Evolutionary conservation across 2,888 invertebrate species (phyloP).

Genomic region (Polydrusus tereticollis): DNA sequence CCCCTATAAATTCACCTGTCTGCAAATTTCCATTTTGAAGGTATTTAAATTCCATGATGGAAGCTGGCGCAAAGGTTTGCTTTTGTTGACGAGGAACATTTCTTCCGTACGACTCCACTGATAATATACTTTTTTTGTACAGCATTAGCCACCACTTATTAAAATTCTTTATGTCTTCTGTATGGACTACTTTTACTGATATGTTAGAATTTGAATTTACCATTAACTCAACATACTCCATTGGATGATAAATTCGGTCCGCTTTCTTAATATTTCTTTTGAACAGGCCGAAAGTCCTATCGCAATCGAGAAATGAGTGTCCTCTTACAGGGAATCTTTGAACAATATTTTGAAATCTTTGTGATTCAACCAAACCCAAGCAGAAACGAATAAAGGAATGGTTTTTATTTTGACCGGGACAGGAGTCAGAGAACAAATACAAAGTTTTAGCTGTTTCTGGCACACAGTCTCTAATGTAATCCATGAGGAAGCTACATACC

Average conservation of each 20-base stretch:
- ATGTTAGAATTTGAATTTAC: neutral
- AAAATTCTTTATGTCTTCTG: neutral
- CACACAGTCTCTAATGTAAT: neutral
- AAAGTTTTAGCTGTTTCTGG: conserved; percentile 9
- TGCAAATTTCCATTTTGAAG: too few relatives aligned
- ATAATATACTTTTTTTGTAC: too few relatives aligned
- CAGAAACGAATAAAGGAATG: neutral
- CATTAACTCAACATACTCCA: neutral
- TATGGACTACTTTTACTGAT: neutral
- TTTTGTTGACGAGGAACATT: too few relatives aligned
- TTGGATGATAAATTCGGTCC: neutral
- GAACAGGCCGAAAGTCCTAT: neutral
- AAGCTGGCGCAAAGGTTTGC: too few relatives aligned
- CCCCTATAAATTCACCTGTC: too few relatives aligned
- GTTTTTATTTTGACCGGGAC: neutral
- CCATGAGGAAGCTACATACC: neutral
- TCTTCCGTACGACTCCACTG: too few relatives aligned
- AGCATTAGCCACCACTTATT: too few relatives aligned
- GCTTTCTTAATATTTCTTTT: neutral
- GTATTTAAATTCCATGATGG: too few relatives aligned
- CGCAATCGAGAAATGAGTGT: neutral
- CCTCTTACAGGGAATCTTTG: neutral
- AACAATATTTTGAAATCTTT: neutral
- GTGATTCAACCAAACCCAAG: neutral
- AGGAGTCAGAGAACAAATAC: neutral